Base-by-base conservation (phyloP, 2,113 vertebrate species). In the Porphyrio hochstetteri region DNA sequence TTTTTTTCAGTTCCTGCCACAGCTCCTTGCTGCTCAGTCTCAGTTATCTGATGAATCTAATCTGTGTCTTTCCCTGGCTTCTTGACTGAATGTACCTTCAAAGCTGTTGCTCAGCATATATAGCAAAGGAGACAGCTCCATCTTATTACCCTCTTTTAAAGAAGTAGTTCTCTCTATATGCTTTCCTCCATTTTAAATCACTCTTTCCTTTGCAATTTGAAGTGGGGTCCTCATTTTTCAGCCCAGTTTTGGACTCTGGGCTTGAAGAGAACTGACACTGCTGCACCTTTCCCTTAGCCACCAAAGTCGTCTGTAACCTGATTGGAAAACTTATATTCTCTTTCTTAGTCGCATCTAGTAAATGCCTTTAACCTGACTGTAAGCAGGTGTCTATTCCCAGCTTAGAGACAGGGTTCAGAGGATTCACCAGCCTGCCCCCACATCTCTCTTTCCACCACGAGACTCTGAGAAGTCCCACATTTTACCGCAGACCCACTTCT, bases 1-100 rank as follows among this genome's bases (percentile, higher is more conserved):
- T 53, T 89, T 96, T 96, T 90, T 92, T 86, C 84, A 86, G 75
- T 63, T 93, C 77, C 36, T 90, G 50, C 70, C 91, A 92, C 77
- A 93, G 79, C 48, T 94, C 61, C 36, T 88, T 87, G 79, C 40
- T 96, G 88, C 95, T 95, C 88, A 84, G 1, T 91, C 81, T 80
- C 94, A 94, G 95, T 82, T 91, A 31, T 75, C 56, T 79, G 68
- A 40, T 92, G n/a, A 86, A 80, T 80, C 63, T 92, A n/a, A 80
- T 82, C 75, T 69, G 69, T 2, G 4, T 56, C 68, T 86, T 92
- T 23, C 17, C 31, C 36, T 42, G 53, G 48, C 40, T 89, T 44
- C 38, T 91, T 53, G 44, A 84, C 50, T 91, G 71, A 78, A 68
- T 35, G n/a, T 48, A 71, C 29, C 21, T 75, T 46, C 81, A 83